phyloP scores from a whole-genome alignment of 2,888 invertebrate species.

The Caenorhabditis virilis region DNA sequence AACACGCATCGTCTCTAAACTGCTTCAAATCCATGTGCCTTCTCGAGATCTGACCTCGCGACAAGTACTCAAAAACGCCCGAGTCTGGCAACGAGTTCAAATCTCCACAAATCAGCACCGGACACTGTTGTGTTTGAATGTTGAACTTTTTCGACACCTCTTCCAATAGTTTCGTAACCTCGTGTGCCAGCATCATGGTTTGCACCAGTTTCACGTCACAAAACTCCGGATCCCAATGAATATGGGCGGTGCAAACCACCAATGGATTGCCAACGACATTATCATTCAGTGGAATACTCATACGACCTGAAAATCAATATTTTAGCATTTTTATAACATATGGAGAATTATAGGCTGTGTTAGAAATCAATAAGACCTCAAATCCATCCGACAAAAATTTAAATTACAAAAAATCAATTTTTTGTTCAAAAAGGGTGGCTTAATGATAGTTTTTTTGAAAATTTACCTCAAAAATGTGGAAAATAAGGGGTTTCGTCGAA shows the following conservation, averaged over 20 bases:
- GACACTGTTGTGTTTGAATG: conserved; percentile 79
- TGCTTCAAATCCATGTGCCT: conserved; percentile 96
- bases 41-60: conserved; percentile 84
- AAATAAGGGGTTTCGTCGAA: too few species aligned
- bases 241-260: conserved; percentile 95
- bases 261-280: conserved; percentile 82
- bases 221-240: conserved; percentile 99
- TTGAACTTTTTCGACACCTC: conserved; percentile 80
- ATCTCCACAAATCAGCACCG: conserved; percentile 92
- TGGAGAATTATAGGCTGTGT: too few species aligned
- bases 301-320: conserved; percentile 26
- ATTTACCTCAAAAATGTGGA: too few species aligned
- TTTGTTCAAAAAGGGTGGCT: too few species aligned
- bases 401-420: neutral
- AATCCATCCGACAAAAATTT: too few species aligned
- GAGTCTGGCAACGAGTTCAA: conserved; percentile 97
- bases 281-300: conserved; percentile 48
- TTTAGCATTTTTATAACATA: too few species aligned
- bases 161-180: conserved; percentile 84
- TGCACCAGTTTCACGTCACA: conserved; percentile 99
- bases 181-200: conserved; percentile 97
- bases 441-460: neutral
- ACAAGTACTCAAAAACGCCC: conserved; percentile 93
- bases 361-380: too few species aligned
- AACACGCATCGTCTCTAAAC: conserved; percentile 71